Evolutionary conservation across 1,140 invertebrate species (phyloP).

Genomic region (Cotesia glomerata): DNA sequence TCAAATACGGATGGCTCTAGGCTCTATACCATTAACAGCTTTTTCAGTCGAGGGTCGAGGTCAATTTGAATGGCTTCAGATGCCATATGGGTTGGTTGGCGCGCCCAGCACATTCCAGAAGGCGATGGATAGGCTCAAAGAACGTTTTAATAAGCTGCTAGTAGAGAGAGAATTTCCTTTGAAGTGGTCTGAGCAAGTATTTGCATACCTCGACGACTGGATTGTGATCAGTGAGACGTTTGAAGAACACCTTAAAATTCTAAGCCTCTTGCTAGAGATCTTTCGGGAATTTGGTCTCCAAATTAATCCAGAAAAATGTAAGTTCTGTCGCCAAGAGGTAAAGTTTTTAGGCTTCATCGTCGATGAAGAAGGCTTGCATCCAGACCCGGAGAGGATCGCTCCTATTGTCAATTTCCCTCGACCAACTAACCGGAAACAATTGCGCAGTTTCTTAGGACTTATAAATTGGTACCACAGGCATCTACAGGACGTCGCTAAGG

Average conservation of each 20-base stretch:
- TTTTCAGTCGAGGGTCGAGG: too few species aligned
- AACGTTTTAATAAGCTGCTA: too few species aligned
- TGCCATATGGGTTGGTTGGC: too few species aligned
- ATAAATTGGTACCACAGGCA: slow-evolving; percentile 10
- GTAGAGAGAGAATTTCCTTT: too few species aligned
- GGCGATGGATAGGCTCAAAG: too few species aligned
- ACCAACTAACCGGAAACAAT: slow-evolving; percentile 2
- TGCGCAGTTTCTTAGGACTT: background rate
- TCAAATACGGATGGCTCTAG: too few species aligned
- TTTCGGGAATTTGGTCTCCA: background rate
- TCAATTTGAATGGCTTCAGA: too few species aligned
- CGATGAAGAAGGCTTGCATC: background rate
- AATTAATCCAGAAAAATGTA: slow-evolving; percentile 2
- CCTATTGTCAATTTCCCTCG: background rate
- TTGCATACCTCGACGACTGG: slow-evolving; percentile 21
- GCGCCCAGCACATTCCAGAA: too few species aligned
- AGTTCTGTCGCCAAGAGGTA: background rate
- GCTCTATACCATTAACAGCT: too few species aligned
- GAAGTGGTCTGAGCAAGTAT: background rate
- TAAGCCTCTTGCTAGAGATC: background rate
- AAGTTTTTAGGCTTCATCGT: background rate
- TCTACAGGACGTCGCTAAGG: background rate
- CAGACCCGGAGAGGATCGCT: background rate
- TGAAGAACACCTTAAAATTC: background rate
- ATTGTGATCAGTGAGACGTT: background rate